These are phyloP conservation scores for Strigamia crassipes DNA, from an alignment of 2,888 invertebrate species.

Conservation along the genomic window DNA sequence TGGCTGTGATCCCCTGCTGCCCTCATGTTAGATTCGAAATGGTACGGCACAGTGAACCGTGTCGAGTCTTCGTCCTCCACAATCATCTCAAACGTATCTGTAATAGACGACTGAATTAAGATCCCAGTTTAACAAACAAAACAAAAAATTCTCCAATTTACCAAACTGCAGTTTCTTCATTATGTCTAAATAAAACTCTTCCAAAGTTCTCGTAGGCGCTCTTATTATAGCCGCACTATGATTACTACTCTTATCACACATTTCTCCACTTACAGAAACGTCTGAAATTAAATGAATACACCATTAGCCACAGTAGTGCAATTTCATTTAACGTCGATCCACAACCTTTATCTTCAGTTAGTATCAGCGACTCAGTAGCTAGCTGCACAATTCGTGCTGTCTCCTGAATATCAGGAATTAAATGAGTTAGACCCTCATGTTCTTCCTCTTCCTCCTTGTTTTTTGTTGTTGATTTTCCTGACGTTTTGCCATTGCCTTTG, in stretches of 20 bases:
- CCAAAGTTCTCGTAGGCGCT: constrained; percentile 60
- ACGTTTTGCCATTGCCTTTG: constrained; percentile 47
- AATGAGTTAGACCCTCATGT: constrained; percentile 83
- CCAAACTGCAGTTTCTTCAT: constrained; percentile 90
- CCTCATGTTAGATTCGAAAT: constrained; percentile 84
- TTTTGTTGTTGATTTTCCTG: constrained; percentile 52
- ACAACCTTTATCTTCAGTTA: constrained; percentile 46
- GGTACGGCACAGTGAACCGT: constrained; percentile 84
- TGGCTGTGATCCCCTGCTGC: constrained; percentile 84
- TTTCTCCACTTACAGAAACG: not conserved
- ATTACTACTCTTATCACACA: not conserved
- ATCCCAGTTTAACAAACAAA: not conserved
- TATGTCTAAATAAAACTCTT: constrained; percentile 78
- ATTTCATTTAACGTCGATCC: no score
- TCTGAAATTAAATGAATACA: not conserved
- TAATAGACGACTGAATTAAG: not conserved
- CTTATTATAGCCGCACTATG: not conserved
- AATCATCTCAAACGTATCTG: constrained; percentile 91
- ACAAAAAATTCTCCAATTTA: constrained; percentile 58
- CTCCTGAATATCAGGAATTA: constrained; percentile 88
- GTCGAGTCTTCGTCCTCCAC: constrained; percentile 71
- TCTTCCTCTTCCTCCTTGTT: constrained; percentile 73
- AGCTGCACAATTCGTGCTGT: constrained; percentile 62
- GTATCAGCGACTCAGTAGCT: constrained; percentile 53
- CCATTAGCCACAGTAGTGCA: not conserved